Evolutionary conservation across 2,888 invertebrate genomes (phyloP).

Genomic region (Cantharis flavilabris): DNA sequence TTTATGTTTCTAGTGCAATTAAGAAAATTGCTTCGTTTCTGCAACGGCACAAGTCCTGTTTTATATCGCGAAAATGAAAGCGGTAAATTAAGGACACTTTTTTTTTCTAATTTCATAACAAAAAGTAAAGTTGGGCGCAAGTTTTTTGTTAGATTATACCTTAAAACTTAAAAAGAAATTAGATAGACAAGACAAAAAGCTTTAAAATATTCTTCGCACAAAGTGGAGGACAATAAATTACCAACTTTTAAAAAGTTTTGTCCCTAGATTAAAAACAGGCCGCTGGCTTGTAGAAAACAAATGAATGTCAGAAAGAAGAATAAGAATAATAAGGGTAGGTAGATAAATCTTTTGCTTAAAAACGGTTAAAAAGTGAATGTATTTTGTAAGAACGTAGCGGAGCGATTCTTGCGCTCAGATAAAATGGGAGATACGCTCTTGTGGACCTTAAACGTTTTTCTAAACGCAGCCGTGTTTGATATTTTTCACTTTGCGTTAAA

Average conservation of each 20-base stretch:
- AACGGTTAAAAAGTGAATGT: conserved; percentile 16
- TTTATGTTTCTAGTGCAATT: neutral
- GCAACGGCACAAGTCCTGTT: conserved; percentile 12
- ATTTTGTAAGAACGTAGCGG: neutral
- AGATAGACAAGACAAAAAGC: conserved; percentile 26
- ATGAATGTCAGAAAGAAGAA: conserved; percentile 54
- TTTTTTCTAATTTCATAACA: neutral
- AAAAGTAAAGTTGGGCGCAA: neutral
- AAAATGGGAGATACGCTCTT: neutral
- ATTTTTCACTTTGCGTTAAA: neutral
- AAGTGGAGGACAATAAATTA: conserved; percentile 48
- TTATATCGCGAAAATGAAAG: conserved; percentile 12
- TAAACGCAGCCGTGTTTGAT: neutral
- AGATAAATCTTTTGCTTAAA: conserved; percentile 51
- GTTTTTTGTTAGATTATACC: conserved; percentile 15
- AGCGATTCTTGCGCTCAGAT: neutral
- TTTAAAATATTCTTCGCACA: conserved; percentile 23
- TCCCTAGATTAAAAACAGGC: conserved; percentile 56
- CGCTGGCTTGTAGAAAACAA: conserved; percentile 55
- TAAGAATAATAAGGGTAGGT: conserved; percentile 54
- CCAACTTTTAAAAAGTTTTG: conserved; percentile 54
- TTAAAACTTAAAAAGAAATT: conserved; percentile 21
- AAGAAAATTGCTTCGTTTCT: conserved; percentile 2
- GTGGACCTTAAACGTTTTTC: neutral
- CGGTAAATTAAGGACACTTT: neutral